Conservation (phyloP, 1,140 invertebrate genomes). For the Plutomurus gul region DNA sequence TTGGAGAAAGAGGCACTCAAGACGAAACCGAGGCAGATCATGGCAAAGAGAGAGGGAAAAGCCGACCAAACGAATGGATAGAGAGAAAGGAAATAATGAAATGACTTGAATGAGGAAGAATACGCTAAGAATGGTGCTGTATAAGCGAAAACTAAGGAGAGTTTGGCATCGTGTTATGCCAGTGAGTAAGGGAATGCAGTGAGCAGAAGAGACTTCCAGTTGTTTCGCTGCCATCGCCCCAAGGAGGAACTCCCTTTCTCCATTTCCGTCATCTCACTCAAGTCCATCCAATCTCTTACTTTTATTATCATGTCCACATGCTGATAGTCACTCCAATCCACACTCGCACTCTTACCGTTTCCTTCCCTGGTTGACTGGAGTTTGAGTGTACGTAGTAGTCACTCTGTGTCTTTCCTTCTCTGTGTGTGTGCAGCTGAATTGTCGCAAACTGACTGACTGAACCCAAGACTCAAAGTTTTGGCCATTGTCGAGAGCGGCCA, state of each 20-base stretch:
- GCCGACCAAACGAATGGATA: neutral
- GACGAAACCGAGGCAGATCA: neutral
- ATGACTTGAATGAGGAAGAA: neutral
- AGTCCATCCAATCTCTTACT: slow-evolving; percentile 28
- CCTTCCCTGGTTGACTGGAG: neutral
- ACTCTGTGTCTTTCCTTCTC: neutral
- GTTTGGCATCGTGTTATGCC: neutral
- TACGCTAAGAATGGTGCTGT: neutral
- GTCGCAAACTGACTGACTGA: no score
- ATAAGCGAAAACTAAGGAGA: neutral
- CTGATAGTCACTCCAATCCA: slow-evolving; percentile 9
- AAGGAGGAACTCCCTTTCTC: slow-evolving; percentile 19
- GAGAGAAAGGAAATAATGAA: neutral
- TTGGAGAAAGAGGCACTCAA: slow-evolving; percentile 3
- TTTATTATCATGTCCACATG: slow-evolving; percentile 29
- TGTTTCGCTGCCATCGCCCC: slow-evolving; percentile 6
- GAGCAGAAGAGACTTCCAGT: neutral
- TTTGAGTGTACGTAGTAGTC: neutral
- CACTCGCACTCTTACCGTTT: neutral
- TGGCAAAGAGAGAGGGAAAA: neutral
- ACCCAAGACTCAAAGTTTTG: neutral
- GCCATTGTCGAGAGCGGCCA: neutral
- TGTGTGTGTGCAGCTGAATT: neutral
- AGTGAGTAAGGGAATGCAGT: neutral
- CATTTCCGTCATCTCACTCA: slow-evolving; percentile 28